Conservation (phyloP, 2,888 invertebrate species). For the Polydrusus pterygomalis region DNA sequence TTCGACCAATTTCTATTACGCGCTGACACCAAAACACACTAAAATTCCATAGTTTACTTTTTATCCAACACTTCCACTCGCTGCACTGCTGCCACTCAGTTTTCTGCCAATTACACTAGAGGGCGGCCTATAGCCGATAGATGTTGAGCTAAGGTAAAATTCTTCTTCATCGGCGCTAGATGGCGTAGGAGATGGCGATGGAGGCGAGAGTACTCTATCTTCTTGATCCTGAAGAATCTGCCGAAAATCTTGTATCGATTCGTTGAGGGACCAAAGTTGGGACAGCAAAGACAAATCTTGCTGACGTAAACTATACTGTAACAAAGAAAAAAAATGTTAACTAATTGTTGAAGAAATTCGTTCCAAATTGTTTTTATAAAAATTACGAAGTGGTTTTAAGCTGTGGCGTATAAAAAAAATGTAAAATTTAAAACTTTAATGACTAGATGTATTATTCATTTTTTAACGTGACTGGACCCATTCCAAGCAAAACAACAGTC, state of each 20-base stretch:
- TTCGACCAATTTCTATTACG: neutral
- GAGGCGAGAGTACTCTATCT: conserved; percentile 72
- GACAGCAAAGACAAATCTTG: conserved; percentile 91
- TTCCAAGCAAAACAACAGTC: no score
- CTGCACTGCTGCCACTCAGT: conserved; percentile 57
- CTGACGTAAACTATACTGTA: conserved; percentile 91
- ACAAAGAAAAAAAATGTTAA: conserved; percentile 62
- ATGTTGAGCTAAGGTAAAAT: conserved; percentile 65
- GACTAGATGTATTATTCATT: no score
- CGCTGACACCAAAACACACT: conserved; percentile 3
- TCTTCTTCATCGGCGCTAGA: conserved; percentile 72
- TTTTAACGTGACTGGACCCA: no score
- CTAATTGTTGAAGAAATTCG: no score
- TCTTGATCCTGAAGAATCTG: conserved; percentile 78
- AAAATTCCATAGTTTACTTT: neutral
- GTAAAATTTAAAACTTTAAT: no score
- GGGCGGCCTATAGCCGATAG: conserved; percentile 69
- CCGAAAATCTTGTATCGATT: conserved; percentile 92
- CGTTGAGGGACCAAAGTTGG: conserved; percentile 94
- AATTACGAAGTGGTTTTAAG: no score
- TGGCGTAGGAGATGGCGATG: conserved; percentile 75
- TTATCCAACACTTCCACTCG: conserved; percentile 51
- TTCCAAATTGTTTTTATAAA: no score
- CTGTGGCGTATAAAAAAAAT: no score
- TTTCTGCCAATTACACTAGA: conserved; percentile 57